These are phyloP conservation scores for Rhynchophorus ferrugineus DNA, from an alignment of 1,140 invertebrate genomes.

Conservation along the genomic window DNA sequence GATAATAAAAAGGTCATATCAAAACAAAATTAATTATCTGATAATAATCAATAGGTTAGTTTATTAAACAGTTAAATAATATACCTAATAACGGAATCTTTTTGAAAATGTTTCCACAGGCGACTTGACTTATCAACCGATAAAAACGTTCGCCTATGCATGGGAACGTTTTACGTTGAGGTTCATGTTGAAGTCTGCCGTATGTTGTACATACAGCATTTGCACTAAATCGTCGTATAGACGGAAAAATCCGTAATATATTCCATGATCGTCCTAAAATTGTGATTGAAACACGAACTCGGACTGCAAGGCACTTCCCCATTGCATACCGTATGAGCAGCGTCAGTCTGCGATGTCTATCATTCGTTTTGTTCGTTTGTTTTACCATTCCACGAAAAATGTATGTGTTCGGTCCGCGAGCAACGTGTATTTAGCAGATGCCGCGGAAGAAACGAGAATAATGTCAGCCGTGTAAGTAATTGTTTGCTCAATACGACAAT, in stretches of 20 bases:
- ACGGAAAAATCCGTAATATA: not conserved
- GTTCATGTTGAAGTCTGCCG: too few relatives aligned
- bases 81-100: too few relatives aligned
- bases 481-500: too few relatives aligned
- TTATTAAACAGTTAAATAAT: too few relatives aligned
- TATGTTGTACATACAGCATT: not conserved
- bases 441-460: not conserved
- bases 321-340: not conserved
- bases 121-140: too few relatives aligned
- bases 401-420: not conserved
- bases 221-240: not conserved
- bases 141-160: too few relatives aligned
- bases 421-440: slow-evolving; percentile 1
- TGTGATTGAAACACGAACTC: slow-evolving; percentile 1
- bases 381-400: not conserved
- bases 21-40: too few relatives aligned
- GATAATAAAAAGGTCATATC: too few relatives aligned
- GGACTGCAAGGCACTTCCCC: not conserved
- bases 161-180: too few relatives aligned
- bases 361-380: not conserved
- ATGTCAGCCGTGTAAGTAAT: not conserved
- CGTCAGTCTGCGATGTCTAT: not conserved
- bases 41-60: too few relatives aligned
- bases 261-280: slow-evolving; percentile 6
- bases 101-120: too few relatives aligned